Conservation (phyloP, 2,113 vertebrate species). For the Cariama cristata region DNA sequence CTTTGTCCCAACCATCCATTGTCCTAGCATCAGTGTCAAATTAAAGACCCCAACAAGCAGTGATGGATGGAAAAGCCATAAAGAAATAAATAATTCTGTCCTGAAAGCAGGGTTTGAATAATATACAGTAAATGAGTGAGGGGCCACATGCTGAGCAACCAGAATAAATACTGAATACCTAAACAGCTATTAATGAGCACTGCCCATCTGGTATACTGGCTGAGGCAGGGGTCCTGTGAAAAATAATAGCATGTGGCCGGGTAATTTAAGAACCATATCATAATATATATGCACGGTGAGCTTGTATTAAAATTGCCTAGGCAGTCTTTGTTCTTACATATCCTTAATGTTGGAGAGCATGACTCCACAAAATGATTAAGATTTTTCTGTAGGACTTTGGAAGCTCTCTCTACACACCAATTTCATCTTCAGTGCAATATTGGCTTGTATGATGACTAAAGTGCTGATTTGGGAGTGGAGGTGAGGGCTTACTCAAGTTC, state of each 20-base stretch:
- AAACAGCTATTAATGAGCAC: conserved; percentile 58
- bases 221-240: conserved; percentile 31
- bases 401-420: neutral
- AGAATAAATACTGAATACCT: conserved; percentile 59
- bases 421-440: neutral
- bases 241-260: conserved; percentile 8
- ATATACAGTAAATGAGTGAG: conserved; percentile 31
- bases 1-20: neutral
- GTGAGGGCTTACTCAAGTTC: neutral
- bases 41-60: conserved; percentile 3
- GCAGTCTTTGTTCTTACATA: conserved; percentile 21
- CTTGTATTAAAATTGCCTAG: conserved; percentile 13
- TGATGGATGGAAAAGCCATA: conserved; percentile 31
- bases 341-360: neutral
- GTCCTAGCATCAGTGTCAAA: conserved; percentile 30
- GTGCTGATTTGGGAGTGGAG: neutral
- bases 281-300: conserved; percentile 12
- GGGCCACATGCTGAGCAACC: conserved; percentile 37
- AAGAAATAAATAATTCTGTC: conserved; percentile 55
- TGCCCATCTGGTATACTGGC: conserved; percentile 45
- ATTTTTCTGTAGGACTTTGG: neutral
- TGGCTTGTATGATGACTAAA: neutral
- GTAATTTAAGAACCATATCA: conserved; percentile 36
- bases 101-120: conserved; percentile 29
- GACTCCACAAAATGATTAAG: neutral